Conservation (phyloP, 2,113 vertebrate species). For the Sorex fumeus region DNA sequence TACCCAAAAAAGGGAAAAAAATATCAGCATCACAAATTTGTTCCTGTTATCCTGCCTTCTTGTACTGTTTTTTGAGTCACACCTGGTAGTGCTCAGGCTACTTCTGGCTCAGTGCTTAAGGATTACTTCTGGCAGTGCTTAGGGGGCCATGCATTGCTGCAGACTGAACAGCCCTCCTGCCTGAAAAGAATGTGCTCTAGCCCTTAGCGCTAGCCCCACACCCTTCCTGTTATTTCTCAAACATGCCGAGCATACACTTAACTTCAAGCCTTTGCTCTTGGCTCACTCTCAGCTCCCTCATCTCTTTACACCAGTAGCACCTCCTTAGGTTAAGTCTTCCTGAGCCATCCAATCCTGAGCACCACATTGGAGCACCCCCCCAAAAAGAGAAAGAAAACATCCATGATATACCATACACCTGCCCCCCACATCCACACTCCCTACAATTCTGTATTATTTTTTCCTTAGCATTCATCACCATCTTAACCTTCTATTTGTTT, state of each 20-base stretch:
- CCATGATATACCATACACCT: neutral
- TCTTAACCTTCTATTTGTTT: neutral
- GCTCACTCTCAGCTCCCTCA: neutral
- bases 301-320: neutral
- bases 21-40: constrained; percentile 27
- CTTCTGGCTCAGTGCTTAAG: too few relatives aligned
- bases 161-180: too few relatives aligned
- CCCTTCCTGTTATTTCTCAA: constrained; percentile 17
- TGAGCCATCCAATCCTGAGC: neutral
- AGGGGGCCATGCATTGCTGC: too few relatives aligned
- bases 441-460: neutral
- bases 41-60: neutral
- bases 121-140: too few relatives aligned
- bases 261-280: neutral
- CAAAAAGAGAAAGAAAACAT: too few relatives aligned
- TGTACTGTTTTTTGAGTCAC: too few relatives aligned
- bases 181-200: too few relatives aligned
- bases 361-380: neutral
- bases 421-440: too few relatives aligned
- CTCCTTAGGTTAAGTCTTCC: neutral
- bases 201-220: too few relatives aligned
- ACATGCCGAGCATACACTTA: neutral
- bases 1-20: neutral
- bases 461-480: neutral
- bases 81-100: too few relatives aligned